phyloP scores from a whole-genome alignment of 2,888 invertebrate genomes.

The Drosophila histrio region DNA sequence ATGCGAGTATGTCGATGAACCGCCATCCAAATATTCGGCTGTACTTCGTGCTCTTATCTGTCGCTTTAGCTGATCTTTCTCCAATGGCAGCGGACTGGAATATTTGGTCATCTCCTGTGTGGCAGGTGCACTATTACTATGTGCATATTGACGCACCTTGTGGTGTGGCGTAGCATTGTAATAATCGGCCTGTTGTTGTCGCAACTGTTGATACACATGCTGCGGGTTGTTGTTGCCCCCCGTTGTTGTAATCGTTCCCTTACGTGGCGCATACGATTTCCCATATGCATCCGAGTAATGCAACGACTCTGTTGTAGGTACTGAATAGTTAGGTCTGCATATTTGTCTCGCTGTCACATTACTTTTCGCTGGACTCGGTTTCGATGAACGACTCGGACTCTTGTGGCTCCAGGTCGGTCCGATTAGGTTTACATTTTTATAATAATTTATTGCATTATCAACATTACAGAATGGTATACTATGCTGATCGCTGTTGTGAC shows the following conservation, averaged over 20 bases:
- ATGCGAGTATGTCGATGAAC: conserved; percentile 32
- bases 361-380: conserved; percentile 52
- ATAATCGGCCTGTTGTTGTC: conserved; percentile 40
- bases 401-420: conserved; percentile 39
- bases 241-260: not conserved
- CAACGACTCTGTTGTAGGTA: conserved; percentile 37
- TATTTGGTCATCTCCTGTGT: conserved; percentile 28
- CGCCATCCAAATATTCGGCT: conserved; percentile 48
- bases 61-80: conserved; percentile 56
- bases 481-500: conserved; percentile 23
- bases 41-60: conserved; percentile 37
- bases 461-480: conserved; percentile 44
- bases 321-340: conserved; percentile 38
- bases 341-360: conserved; percentile 20
- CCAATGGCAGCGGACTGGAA: conserved; percentile 12
- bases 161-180: conserved; percentile 13
- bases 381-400: conserved; percentile 42
- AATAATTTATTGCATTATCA: conserved; percentile 67
- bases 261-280: conserved; percentile 25
- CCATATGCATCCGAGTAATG: conserved; percentile 40
- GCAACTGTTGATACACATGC: conserved; percentile 41
- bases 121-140: conserved; percentile 22
- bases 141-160: conserved; percentile 36
- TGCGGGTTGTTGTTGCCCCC: conserved; percentile 42
- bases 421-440: conserved; percentile 37